Evolutionary conservation across 2,888 invertebrate species (phyloP).

Genomic region (Auanema sp.): DNA sequence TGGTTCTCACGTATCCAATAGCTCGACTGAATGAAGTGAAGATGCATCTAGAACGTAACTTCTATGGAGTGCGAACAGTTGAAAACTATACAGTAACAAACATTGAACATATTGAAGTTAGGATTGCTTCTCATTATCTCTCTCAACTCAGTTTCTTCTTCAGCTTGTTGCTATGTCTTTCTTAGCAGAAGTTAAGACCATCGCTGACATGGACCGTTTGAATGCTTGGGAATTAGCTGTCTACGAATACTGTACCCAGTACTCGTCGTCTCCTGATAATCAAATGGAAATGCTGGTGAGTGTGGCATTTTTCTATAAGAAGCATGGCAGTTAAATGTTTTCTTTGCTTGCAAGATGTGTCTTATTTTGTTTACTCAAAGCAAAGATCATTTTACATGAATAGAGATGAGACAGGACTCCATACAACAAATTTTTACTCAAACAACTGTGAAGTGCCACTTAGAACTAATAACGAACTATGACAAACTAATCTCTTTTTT

Average conservation of each 20-base stretch:
- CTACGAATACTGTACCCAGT: conserved; percentile 37
- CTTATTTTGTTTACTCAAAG: not conserved
- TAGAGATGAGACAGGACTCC: not conserved
- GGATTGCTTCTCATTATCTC: not conserved
- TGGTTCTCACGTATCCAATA: conserved; percentile 51
- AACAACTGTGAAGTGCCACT: not conserved
- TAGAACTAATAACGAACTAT: not conserved
- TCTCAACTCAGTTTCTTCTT: conserved; percentile 4
- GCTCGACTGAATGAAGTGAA: conserved; percentile 45
- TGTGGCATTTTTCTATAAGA: not conserved
- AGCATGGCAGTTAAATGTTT: too few species aligned
- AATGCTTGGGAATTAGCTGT: conserved; percentile 54
- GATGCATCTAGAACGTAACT: conserved; percentile 59
- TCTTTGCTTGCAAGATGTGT: not conserved
- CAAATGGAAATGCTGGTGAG: conserved; percentile 43
- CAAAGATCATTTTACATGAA: not conserved
- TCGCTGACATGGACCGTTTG: conserved; percentile 43
- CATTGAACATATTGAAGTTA: conserved; percentile 41
- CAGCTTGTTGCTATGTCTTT: conserved; percentile 29
- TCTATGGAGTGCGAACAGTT: conserved; percentile 48
- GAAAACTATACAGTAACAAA: conserved; percentile 25
- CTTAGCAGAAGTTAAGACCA: conserved; percentile 36
- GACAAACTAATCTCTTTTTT: not conserved
- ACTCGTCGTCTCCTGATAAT: conserved; percentile 25
- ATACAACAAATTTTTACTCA: not conserved